Base-by-base conservation (phyloP, 2,888 invertebrate species). In the Agrochola lota region DNA sequence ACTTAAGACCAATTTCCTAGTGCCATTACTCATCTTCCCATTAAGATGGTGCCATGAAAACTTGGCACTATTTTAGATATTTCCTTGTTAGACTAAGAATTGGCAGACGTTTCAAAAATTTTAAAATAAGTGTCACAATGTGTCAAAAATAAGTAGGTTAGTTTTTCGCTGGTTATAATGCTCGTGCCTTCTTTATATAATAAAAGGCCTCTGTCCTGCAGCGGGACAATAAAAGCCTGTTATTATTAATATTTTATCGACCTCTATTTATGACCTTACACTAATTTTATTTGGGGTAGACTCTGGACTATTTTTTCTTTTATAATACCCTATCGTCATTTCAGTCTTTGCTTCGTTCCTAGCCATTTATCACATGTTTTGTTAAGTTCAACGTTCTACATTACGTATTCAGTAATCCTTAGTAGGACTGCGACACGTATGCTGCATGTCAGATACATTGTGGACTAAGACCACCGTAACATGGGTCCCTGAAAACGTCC, bases 21-120 rank as follows among this genome's bases (percentile, higher is more conserved):
- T 55, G 35, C 67, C 20, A 81, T 87, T 80, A 81, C 49, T 87
- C 77, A 85, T 87, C 17, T 77, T n/a, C 64, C 74, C 77, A 85
- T 85, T 87, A 80, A 70, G 63, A 69, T n/a, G 35, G 67, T 87
- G 81, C 62, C 85, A 77, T 85, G 60, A 59, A 76, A 77, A 81
- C 77, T 88, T 80, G 76, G 73, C 80, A 79, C 79, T 67, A 80
- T 74, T 81, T 75, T 74, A 83, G 67, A 64, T 52, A 71, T 74
- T 59, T 77, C 55, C 62, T 77, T 86, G 72, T 74, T 26, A 67
- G n/a, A 64, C 49, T 30, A 67, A 35, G 43, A 87, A 84, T 87
- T 87, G 87, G 80, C 84, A 84, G 64, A 40, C 26, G 17, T 78
- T 74, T 77, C 57, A 17, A 72, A 40, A 66, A 66, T 74, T 66